Base-by-base conservation (phyloP, 1,140 invertebrate species). In the Neotoxoptera formosana region DNA sequence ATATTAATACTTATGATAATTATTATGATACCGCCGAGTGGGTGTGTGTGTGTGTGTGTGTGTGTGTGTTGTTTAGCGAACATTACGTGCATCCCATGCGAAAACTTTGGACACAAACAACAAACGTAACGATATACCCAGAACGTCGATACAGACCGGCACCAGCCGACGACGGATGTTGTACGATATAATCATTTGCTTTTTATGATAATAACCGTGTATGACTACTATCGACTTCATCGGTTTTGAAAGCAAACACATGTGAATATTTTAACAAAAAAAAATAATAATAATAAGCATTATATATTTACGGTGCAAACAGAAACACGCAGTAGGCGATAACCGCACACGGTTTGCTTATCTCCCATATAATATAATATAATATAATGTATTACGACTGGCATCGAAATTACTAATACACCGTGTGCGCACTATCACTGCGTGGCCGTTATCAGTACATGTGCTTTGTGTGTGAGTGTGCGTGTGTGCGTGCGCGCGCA, bases 1-100 rank as follows among this genome's bases (percentile, higher is more conserved):
- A 76, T 76, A 76, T 76, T 76, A 76, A 76, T 76, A 76, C n/a
- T 34, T 76, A 76, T 67, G 60, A 30, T 67, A 67, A 30, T 76
- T 76, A 67, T 67, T 76, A 17, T 76, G 30, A 76, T 76, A 76
- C 30, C 60, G n/a, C n/a, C n/a, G n/a, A n/a, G n/a, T n/a, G n/a
- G n/a, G n/a, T n/a, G n/a, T n/a, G n/a, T n/a, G n/a, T n/a, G n/a
- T n/a, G n/a, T n/a, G n/a, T n/a, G n/a, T n/a, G n/a, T n/a, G 30
- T n/a, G 60, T 60, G 25, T n/a, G 30, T 67, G n/a, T 76, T 76
- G n/a, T n/a, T 76, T 76, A 76, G n/a, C n/a, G 14, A 76, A 76
- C 60, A 34, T 76, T 17, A 76, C 30, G 60, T 34, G 60, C 60
- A 76, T n/a, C 60, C 60, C n/a, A n/a, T 76, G 60, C 60, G n/a